These are phyloP conservation scores for Steatocranus sp. DNA, from an alignment of 2,797 vertebrate species.

Conservation along the genomic window DNA sequence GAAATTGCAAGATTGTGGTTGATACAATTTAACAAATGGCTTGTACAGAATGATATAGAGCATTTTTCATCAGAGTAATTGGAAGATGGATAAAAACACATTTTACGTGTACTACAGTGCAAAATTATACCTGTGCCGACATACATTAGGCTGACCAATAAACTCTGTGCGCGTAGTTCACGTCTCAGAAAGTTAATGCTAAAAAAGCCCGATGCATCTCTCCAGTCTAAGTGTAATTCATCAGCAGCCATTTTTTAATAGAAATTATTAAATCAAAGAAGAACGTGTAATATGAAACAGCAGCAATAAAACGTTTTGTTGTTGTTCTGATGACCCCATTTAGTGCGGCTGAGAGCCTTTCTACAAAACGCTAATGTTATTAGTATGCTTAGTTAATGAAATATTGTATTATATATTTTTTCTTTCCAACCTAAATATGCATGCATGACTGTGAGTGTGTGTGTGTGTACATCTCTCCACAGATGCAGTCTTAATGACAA, in stretches of 20 bases:
- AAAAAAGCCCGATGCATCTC: background rate
- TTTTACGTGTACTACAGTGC: slow-evolving; percentile 29
- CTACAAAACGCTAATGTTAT: slow-evolving; percentile 52
- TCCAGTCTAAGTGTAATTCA: slow-evolving; percentile 9
- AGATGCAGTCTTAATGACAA: slow-evolving; percentile 88
- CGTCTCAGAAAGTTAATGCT: background rate
- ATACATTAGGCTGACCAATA: background rate
- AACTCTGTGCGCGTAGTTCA: slow-evolving; percentile 13
- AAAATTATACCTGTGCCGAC: slow-evolving; percentile 13
- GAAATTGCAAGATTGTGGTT: slow-evolving; percentile 65
- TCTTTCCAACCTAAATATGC: slow-evolving; percentile 54
- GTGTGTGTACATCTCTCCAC: slow-evolving; percentile 44
- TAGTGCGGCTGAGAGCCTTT: slow-evolving; percentile 43
- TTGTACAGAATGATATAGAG: slow-evolving; percentile 47
- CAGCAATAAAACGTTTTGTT: slow-evolving; percentile 21
- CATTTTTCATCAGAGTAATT: slow-evolving; percentile 58
- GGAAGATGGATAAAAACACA: slow-evolving; percentile 27
- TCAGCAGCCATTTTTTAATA: slow-evolving; percentile 2
- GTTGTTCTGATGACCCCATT: slow-evolving; percentile 47
- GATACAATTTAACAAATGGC: slow-evolving; percentile 67
- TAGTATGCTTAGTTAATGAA: slow-evolving; percentile 74
- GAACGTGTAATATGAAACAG: slow-evolving; percentile 24
- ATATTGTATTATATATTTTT: slow-evolving; percentile 68
- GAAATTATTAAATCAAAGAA: slow-evolving; percentile 38
- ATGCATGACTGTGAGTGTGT: background rate